phyloP scores from a whole-genome alignment of 2,113 vertebrate genomes.

The Phoenicopterus ruber region DNA sequence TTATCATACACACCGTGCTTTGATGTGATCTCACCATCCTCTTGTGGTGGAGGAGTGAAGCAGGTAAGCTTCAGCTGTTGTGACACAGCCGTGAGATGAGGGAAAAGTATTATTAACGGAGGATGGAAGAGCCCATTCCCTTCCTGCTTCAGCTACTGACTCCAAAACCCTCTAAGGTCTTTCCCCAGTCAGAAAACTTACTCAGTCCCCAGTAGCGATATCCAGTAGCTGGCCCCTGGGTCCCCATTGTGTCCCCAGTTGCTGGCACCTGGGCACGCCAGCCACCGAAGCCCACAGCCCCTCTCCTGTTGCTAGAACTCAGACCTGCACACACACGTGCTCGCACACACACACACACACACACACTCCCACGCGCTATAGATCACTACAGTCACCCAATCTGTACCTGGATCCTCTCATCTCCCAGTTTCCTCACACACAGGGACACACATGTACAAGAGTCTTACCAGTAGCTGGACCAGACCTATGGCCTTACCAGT shows the following conservation, averaged over 20 bases:
- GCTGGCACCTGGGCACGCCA: not conserved
- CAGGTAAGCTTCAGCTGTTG: not conserved
- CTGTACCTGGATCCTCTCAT: not conserved
- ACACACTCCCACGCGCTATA: accelerated
- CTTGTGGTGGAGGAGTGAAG: not conserved
- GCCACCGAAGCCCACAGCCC: not conserved
- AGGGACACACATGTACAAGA: not conserved
- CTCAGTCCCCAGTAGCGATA: not conserved
- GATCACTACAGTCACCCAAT: accelerated
- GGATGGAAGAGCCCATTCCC: not conserved
- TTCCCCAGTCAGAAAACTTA: not conserved
- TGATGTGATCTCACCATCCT: not conserved
- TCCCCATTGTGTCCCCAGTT: not conserved
- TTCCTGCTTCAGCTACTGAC: not conserved
- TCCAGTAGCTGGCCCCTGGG: not conserved
- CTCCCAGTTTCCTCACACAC: not conserved
- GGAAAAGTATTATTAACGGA: not conserved
- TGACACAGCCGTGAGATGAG: not conserved
- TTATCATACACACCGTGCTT: not conserved
- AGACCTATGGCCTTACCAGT: not conserved
- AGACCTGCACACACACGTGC: not conserved
- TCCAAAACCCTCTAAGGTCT: not conserved
- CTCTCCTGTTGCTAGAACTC: not conserved
- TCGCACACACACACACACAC: accelerated
- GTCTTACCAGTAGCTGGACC: not conserved